phyloP scores from a whole-genome alignment of 1,140 invertebrate species.

The Scylla paramamosain region DNA sequence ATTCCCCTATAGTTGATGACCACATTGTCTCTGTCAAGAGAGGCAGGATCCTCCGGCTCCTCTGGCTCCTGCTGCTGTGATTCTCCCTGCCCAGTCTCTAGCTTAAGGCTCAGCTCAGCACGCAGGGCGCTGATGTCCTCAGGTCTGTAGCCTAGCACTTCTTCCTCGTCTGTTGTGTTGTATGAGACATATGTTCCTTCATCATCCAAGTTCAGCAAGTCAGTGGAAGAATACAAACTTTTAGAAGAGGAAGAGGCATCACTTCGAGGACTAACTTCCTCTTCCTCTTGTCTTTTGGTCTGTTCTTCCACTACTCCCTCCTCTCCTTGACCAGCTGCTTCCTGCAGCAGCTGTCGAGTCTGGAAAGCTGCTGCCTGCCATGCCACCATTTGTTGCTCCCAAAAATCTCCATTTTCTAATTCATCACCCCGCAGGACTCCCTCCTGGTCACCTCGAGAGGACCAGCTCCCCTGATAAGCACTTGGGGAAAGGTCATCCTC shows the following conservation, averaged over 20 bases:
- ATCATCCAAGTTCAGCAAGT: constrained; percentile 61
- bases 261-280: constrained; percentile 54
- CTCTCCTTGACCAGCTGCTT: constrained; percentile 45
- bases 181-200: constrained; percentile 70
- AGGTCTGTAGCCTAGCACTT: constrained; percentile 65
- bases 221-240: constrained; percentile 64
- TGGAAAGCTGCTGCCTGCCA: constrained; percentile 70
- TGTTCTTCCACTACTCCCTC: constrained; percentile 17
- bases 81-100: constrained; percentile 49
- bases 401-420: constrained; percentile 69
- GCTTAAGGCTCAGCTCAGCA: constrained; percentile 66
- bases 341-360: constrained; percentile 67
- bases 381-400: constrained; percentile 70
- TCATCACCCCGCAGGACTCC: constrained; percentile 42
- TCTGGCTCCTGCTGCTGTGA: constrained; percentile 34
- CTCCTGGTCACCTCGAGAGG: constrained; percentile 46
- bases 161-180: constrained; percentile 71
- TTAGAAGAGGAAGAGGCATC: constrained; percentile 58
- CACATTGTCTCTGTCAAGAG: constrained; percentile 63
- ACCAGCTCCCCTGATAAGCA: constrained; percentile 50
- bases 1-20: constrained; percentile 70
- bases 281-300: constrained; percentile 30
- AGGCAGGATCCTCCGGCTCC: constrained; percentile 56
- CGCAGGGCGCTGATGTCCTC: constrained; percentile 71
- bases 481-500: constrained; percentile 64